Base-by-base conservation (phyloP, 2,888 invertebrate species). In the Pheosia gnoma region DNA sequence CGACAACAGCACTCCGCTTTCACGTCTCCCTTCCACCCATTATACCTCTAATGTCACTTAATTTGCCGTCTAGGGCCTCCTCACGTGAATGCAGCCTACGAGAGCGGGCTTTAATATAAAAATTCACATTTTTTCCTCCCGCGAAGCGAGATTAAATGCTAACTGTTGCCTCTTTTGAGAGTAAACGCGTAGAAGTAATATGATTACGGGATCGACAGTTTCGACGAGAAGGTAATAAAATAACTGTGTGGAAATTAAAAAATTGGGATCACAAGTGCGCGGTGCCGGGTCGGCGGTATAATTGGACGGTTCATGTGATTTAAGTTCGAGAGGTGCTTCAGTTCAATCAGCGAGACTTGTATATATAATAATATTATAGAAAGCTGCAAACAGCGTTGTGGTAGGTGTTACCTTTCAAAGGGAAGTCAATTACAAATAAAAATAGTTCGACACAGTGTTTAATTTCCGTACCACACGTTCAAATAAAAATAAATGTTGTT, bases 41-140 rank as follows among this genome's bases (percentile, higher is more conserved):
- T 92, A 91, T 91, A 80, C 85, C 88, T 85, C 87, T 93, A 92
- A 92, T 91, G 90, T 91, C 92, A 92, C 92, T 92, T 90, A 93
- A 93, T 93, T 91, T 90, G 87, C 90, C 88, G 91, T 91, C 90
- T 91, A 91, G 91, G 83, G 89, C 87, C 85, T 85, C 86, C 90
- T 91, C 89, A 91, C 88, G 89, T 91, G 89, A 91, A 91, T 89
- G 89, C 90, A 87, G 87, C 86, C 82, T 80, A 82, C 86, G 79
- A 85, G 87, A 83, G 86, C 85, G 79, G 87, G 88, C 9, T 91
- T 93, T 91, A 89, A 92, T 91, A 92, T 91, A 89, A 92, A 91
- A 91, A 89, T 87, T 88, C 87, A 84, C 82, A 57, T 57, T 57
- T 89, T 88, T 85, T 83, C 84, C 80, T 85, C 82, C 82, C 78